Percentiles rank a stretch among this genome's conserved stretches.
Conservation (phyloP, 30 jellyfish, hydroid and myxozoan species). For the Hydractinia symbiolongicarpus region DNA sequence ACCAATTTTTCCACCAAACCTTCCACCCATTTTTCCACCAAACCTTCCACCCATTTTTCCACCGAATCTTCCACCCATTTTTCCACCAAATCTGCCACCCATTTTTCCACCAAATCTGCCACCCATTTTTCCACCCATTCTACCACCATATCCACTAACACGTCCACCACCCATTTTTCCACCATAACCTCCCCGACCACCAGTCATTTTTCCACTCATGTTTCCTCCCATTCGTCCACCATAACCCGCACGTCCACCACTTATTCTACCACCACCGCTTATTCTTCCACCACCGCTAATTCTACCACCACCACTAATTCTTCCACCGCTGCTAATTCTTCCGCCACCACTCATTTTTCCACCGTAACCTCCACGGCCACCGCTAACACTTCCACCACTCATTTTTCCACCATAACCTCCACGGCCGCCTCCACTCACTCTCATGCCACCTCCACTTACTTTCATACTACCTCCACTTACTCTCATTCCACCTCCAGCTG, state of each 20-base stretch:
- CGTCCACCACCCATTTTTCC: constrained; percentile 8
- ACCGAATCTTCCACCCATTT: constrained; percentile 8
- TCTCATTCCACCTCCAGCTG: not conserved
- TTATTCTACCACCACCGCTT: constrained; percentile 3
- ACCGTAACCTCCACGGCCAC: constrained; percentile 4
- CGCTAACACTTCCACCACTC: not conserved
- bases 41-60: not conserved
- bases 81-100: constrained; percentile 1
- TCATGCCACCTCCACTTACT: not conserved
- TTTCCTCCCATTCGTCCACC: constrained; percentile 19
- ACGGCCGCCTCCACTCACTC: not conserved
- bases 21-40: constrained; percentile 14
- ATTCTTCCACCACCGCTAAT: not conserved
- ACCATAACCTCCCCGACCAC: not conserved
- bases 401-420: too few species aligned
- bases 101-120: constrained; percentile 7
- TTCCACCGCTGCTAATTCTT: too few species aligned
- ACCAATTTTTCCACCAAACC: constrained; percentile 5
- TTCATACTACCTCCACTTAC: not conserved
- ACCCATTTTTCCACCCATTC: not conserved
- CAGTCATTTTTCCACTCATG: not conserved
- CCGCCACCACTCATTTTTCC: too few species aligned
- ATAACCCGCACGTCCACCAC: not conserved
- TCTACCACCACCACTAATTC: too few species aligned
- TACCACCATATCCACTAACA: constrained; percentile 1